These are phyloP conservation scores for Labeo calbasu DNA, from an alignment of 2,797 vertebrate species.

Conservation along the genomic window DNA sequence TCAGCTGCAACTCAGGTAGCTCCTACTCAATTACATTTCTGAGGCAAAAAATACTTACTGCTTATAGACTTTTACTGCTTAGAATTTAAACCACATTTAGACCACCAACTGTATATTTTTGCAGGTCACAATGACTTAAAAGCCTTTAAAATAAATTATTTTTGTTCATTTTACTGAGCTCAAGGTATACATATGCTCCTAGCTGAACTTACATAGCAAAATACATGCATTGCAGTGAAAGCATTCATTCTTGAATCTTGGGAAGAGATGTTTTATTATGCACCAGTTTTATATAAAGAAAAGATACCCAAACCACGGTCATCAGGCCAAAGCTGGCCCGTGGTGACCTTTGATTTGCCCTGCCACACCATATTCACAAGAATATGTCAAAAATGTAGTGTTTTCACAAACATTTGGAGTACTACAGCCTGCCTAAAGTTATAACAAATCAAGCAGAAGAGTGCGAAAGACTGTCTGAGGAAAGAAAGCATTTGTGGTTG, in stretches of 20 bases:
- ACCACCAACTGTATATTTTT: not conserved
- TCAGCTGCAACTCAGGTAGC: not conserved
- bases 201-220: not conserved
- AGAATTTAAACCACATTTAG: not conserved
- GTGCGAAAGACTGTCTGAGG: no score
- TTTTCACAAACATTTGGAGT: no score
- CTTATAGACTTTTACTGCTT: not conserved
- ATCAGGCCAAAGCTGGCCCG: not conserved
- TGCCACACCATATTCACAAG: no score
- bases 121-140: not conserved
- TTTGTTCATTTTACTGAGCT: not conserved
- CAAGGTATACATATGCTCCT: not conserved
- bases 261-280: not conserved
- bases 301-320: not conserved
- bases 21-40: not conserved
- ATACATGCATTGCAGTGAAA: not conserved
- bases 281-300: not conserved
- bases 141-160: not conserved
- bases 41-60: not conserved
- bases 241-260: not conserved
- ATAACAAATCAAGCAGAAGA: no score
- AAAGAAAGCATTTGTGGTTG: no score
- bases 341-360: no score
- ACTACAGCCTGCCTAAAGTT: no score
- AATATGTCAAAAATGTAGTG: no score